Evolutionary conservation across 2,888 invertebrate genomes (phyloP).

Genomic region (Apocheima hispidaria): DNA sequence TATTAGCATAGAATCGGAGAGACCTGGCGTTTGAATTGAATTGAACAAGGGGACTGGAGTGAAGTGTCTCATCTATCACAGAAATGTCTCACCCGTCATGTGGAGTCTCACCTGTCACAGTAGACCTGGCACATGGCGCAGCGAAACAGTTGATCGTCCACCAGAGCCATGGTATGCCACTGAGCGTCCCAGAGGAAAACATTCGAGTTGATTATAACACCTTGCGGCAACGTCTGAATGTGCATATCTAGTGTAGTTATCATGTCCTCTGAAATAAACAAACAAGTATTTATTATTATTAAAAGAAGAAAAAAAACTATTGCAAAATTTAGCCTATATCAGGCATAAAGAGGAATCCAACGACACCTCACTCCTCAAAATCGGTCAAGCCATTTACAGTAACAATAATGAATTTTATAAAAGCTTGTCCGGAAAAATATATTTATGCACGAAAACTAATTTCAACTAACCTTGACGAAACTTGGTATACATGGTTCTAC

Average conservation of each 20-base stretch:
- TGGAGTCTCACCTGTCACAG: slow-evolving; percentile 11
- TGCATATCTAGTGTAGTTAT: slow-evolving; percentile 11
- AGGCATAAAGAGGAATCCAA: no score
- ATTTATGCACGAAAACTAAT: no score
- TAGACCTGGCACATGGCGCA: slow-evolving; percentile 11
- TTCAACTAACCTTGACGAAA: no score
- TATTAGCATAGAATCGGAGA: no score
- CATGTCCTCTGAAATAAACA: slow-evolving; percentile 32
- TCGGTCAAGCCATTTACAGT: no score
- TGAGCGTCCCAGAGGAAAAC: slow-evolving; percentile 28
- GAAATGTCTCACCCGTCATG: background rate
- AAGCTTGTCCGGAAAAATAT: no score
- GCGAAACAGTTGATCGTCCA: slow-evolving; percentile 14
- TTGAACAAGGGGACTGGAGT: no score
- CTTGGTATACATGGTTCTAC: no score
- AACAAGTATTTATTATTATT: background rate
- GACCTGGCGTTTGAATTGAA: no score
- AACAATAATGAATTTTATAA: no score
- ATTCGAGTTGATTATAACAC: slow-evolving; percentile 36
- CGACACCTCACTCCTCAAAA: no score
- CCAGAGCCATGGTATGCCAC: slow-evolving; percentile 29
- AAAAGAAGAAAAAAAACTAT: slow-evolving; percentile 2
- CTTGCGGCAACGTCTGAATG: slow-evolving; percentile 4
- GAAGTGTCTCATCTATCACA: background rate
- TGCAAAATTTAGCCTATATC: no score